Conservation (phyloP, 2,113 vertebrate species). For the Euleptes europaea region DNA sequence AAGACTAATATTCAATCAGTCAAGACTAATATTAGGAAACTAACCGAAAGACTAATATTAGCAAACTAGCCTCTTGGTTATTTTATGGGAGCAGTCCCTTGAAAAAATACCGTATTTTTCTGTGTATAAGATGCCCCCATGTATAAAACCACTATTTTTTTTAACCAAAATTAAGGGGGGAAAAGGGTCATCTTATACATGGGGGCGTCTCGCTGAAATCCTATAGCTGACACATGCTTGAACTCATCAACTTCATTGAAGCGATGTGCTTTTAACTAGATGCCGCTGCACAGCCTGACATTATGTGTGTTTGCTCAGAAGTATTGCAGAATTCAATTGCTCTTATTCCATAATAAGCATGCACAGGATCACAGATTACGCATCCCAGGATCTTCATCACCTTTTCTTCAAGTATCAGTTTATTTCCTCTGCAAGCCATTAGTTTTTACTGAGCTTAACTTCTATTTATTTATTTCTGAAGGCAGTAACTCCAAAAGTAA, state of each 20-base stretch:
- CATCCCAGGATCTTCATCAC: not conserved
- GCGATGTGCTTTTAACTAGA: not conserved
- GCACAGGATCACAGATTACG: not conserved
- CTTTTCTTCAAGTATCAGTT: not conserved
- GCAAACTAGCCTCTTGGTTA: not conserved
- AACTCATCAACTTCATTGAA: not conserved
- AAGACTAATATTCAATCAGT: no score
- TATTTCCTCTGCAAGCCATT: not conserved
- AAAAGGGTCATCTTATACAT: no score
- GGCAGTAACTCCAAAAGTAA: not conserved
- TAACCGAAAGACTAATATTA: no score
- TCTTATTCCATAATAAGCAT: not conserved
- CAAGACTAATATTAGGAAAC: no score
- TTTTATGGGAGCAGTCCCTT: not conserved
- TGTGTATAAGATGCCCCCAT: no score
- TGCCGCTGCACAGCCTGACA: not conserved
- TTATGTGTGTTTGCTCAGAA: not conserved
- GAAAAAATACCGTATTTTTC: no score
- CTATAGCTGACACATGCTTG: not conserved
- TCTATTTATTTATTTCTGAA: not conserved
- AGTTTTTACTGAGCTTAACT: not conserved
- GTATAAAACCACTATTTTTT: no score
- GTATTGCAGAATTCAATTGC: not conserved
- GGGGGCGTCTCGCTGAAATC: no score
- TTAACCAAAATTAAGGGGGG: no score